Evolutionary conservation across 1,140 invertebrate genomes (phyloP).

Genomic region (Panagrolaimus sp.): DNA sequence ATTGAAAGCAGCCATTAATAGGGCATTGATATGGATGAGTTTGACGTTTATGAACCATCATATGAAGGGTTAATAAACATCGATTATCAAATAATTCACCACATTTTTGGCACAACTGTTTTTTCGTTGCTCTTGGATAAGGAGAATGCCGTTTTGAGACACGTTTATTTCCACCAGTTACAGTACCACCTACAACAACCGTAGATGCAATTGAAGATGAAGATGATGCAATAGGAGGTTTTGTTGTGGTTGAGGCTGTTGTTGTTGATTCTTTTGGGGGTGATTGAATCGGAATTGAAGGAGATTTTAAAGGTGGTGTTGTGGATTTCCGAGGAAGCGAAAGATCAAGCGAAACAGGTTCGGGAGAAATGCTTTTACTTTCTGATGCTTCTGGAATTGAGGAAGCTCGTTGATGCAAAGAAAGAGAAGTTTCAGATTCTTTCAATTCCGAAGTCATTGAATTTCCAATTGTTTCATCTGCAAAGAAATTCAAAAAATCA

Average conservation of each 20-base stretch:
- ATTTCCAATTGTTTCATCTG: not conserved
- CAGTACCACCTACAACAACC: no score
- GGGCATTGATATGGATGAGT: conserved; percentile 9
- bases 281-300: not conserved
- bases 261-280: not conserved
- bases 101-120: not conserved
- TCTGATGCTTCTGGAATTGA: not conserved
- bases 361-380: not conserved
- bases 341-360: not conserved
- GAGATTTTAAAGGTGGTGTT: not conserved
- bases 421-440: no score
- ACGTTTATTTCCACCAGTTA: not conserved
- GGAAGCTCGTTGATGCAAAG: not conserved
- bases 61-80: conserved; percentile 5
- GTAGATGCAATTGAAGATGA: no score
- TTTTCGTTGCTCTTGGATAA: not conserved
- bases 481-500: not conserved
- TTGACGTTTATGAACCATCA: conserved; percentile 13
- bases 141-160: not conserved
- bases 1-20: conserved; percentile 1
- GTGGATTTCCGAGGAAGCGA: not conserved
- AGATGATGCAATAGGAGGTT: not conserved
- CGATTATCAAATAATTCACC: conserved; percentile 17
- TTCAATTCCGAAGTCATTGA: not conserved
- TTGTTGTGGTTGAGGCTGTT: not conserved